Base-by-base conservation (phyloP, 2,113 vertebrate species). In the Acrocephalus kingi region DNA sequence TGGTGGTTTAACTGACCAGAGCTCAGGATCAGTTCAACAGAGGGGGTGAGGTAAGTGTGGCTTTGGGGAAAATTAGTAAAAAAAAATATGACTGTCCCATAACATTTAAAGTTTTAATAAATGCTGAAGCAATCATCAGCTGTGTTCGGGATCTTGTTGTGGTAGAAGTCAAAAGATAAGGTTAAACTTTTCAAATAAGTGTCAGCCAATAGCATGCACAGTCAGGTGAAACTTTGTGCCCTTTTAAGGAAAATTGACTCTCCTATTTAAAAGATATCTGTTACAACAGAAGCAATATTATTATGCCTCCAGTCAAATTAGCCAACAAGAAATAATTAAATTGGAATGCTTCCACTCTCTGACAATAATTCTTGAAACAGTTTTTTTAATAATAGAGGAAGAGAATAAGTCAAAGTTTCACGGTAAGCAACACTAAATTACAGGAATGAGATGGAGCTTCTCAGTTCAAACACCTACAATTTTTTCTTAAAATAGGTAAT, bases 281-380 rank as follows among this genome's bases (percentile, higher is more conserved):
- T n/a, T 51, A 61, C 67, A 85, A 33, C 75, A 90, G 63, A 84
- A 96, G 80, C 25, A 84, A 61, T 74, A 86, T 83, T 93, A 95
- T 75, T 97, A 89, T 66, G 37, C 51, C 71, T 91, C 48, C 27
- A 94, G 66, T 92, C 49, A 95, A 88, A 95, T 28, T 75, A 91
- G 45, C 63, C 67, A 95, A 84, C 84, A 93, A 85, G 54, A 89
- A n/a, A 63, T 90, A 76, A 96, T 94, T 91, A 85, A 92, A 87
- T 41, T 51, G 15, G 7, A 96, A 78, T 69, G 62, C 49, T 87
- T 39, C 82, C 35, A 61, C 2, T 73, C 6, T 89, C 84, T 56
- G 72, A 52, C 3, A 68, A 85, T 15, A 86, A 13, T 79, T 90
- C 88, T 73, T 94, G 87, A 87, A 82, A 66, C 4, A 81, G 4